Evolutionary conservation across 2,797 vertebrate genomes (phyloP), one percentile per base, ranked within the genome.

Genomic region (Peromyscus melanophrys): DNA sequence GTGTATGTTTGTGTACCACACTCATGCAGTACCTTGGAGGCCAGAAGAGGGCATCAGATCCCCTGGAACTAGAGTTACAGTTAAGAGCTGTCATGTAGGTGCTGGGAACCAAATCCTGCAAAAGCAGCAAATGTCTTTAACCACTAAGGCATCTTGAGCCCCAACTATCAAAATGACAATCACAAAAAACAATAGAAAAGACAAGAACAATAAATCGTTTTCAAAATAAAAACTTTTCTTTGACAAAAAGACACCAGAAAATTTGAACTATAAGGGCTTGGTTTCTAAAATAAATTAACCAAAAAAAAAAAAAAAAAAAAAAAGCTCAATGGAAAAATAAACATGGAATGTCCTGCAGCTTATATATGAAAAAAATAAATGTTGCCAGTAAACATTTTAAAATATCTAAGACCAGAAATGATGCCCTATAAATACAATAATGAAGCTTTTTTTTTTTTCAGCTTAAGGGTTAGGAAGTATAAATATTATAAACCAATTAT

Each of bases 211-310:
- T 71, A 73, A 89, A 82, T 89, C 85, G 25, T 81, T 89, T 90
- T 55, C 43, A 92, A 90, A 46, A 29, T 73, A 82, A 87, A 65
- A 65, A 69, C 25, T 37, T 81, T 90, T 75, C 11, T 61, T 84
- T 94, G 25, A 71, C 52, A n/a, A 77, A 59, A 96, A 95, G 55
- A 37, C 34, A 80, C n/a, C 57, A 63, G 59, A 37, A 96, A 90
- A 90, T 59, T 61, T 89, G 63, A 94, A 94, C 19, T 80, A 21
- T 14, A 37, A 25, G 76, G 57, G 4, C 25, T 52, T 92, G 49
- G 27, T 94, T 57, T 25, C 55, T 83, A 40, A 34, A 90, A 55
- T 87, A 85, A 71, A 82, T 80, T 65, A 92, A 19, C 34, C 2
- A 37, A 6, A 31, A 12, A 29, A 43, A 43, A 31, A 29, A 29